These are phyloP conservation scores for Acestrorhynchus altus DNA, from an alignment of 2,797 vertebrate genomes.

Conservation along the genomic window DNA sequence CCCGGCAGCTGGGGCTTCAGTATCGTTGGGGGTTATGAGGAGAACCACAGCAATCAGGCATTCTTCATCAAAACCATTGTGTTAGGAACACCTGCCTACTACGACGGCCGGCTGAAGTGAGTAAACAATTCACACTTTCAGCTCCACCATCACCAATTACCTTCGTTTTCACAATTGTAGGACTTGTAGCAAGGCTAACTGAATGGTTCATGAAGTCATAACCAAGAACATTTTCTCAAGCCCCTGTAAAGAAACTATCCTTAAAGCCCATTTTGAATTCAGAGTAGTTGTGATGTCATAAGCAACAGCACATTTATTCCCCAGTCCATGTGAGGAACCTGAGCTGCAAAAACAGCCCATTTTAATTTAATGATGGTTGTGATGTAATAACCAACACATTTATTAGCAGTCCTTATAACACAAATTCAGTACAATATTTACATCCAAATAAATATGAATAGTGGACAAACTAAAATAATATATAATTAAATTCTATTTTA, in stretches of 20 bases:
- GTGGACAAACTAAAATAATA: no score
- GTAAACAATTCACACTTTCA: constrained; percentile 58
- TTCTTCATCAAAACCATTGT: constrained; percentile 99
- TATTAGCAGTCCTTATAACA: no score
- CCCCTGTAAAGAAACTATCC: no score
- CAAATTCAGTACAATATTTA: no score
- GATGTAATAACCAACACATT: background rate
- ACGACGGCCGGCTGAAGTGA: constrained; percentile 97
- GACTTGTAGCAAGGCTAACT: no score
- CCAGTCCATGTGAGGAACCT: no score
- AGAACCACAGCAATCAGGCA: constrained; percentile 96
- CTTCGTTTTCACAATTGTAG: background rate
- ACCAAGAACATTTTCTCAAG: background rate
- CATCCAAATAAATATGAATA: no score
- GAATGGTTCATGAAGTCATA: background rate
- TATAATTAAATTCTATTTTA: no score
- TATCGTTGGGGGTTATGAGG: constrained; percentile 97
- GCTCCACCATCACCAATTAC: background rate
- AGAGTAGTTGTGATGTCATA: background rate
- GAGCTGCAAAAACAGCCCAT: background rate
- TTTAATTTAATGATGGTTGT: background rate
- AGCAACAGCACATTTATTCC: background rate
- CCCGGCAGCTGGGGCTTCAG: constrained; percentile 98
- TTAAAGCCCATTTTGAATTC: background rate
- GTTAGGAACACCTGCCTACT: constrained; percentile 97